A percentile compares a stretch with the other conserved stretches of the same genome.
Conservation (phyloP, 2,797 vertebrate genomes). For the Molossus molossus region DNA sequence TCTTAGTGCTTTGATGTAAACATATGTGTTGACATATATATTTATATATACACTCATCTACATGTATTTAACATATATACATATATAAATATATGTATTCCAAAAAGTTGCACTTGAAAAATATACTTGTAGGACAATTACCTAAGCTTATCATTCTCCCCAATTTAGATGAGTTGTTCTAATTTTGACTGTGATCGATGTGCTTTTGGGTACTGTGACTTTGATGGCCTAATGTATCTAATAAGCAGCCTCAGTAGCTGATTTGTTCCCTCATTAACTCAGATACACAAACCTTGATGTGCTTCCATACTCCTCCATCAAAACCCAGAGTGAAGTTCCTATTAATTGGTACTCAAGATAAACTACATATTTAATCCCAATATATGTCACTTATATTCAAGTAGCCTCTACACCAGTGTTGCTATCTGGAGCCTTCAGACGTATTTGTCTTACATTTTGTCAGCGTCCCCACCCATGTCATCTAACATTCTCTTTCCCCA, state of each 20-base stretch:
- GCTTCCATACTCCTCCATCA: neutral
- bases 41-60: neutral
- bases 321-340: neutral
- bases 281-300: neutral
- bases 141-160: neutral
- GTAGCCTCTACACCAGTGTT: neutral
- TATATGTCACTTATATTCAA: neutral
- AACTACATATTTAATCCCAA: neutral
- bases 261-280: neutral
- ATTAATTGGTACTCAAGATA: neutral
- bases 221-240: neutral
- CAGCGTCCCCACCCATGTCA: fast-evolving
- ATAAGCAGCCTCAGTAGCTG: neutral
- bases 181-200: neutral
- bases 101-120: neutral
- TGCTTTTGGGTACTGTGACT: neutral
- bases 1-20: neutral
- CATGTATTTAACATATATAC: neutral
- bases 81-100: neutral
- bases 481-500: neutral
- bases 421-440: neutral
- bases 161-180: neutral
- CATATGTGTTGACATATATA: neutral
- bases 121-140: neutral
- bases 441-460: neutral